Evolutionary conservation across 1,140 invertebrate species (phyloP), one percentile per base, ranked within the genome.

Genomic region (Amphibalanus amphitrite): DNA sequence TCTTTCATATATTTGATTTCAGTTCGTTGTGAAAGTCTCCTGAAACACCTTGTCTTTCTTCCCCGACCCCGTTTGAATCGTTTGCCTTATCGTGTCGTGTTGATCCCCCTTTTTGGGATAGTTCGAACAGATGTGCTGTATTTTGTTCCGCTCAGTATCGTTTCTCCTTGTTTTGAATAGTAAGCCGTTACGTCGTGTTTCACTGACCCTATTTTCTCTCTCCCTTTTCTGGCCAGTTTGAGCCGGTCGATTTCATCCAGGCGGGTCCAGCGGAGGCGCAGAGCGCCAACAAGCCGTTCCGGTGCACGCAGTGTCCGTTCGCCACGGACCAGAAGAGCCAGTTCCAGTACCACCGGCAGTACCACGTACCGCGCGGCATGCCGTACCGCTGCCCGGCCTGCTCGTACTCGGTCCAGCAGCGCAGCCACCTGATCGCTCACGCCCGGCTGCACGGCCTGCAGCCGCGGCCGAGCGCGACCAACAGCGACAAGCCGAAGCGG

Each of bases 271-370:
- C 30, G 20, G 69, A 33, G 30, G 1, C 69, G 40, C 30, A 69
- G 69, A 47, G 30, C 69, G 40, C 69, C 25, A 38, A 69, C 30
- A 47, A 70, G 13, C 28, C 28, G n/a, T 70, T 29, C 69, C 26
- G 26, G 28, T 92, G 90, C 76, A 82, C 83, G 0, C 82, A 85
- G 67, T 92, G 90, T 79, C 90, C 90, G 0, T 91, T 90, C 78
- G 87, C 88, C 72, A 90, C 87, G 30, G 89, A 90, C 76, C 91
- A 88, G 77, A 90, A 90, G 79, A 89, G 89, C 67, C 90, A 93
- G 78, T 90, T 87, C 76, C 84, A 89, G 74, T 91, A 92, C 78
- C 90, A 93, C 75, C 88, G 89, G 75, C 90, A 93, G 78, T 90
- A 93, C 77, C 91, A 94, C 77, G 84, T 88, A 65, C 85, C 88